Evolutionary conservation across 2,888 invertebrate genomes (phyloP).

Genomic region (Homarus gammarus): DNA sequence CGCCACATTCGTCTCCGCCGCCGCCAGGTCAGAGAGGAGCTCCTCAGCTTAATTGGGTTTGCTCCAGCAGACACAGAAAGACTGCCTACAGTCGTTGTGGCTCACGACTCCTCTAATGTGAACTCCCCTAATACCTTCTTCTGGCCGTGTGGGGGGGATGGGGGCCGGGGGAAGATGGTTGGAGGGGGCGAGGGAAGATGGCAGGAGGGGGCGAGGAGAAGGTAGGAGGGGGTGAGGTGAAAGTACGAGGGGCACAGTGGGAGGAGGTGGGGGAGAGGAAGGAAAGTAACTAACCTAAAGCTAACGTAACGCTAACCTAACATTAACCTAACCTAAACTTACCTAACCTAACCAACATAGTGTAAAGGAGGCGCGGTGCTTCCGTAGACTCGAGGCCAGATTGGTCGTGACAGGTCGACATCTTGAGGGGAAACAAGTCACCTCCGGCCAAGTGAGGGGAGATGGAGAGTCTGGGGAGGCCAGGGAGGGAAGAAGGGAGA

Average conservation of each 20-base stretch:
- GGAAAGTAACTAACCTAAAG: neutral
- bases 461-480: neutral
- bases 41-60: conserved; percentile 41
- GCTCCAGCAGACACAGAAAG: conserved; percentile 11
- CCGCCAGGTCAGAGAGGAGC: conserved; percentile 18
- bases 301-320: neutral
- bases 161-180: neutral
- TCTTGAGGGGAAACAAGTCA: conserved; percentile 59
- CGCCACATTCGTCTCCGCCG: neutral
- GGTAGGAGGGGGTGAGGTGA: neutral
- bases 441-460: conserved; percentile 39
- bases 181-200: neutral
- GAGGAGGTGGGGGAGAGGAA: neutral
- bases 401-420: conserved; percentile 55
- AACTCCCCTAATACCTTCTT: neutral
- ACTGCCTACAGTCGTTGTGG: neutral
- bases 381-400: conserved; percentile 26
- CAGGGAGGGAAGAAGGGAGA: neutral
- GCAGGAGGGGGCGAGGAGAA: neutral
- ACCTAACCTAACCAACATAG: neutral
- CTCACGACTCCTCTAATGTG: neutral
- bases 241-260: neutral
- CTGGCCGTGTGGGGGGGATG: neutral
- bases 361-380: conserved; percentile 2
- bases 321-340: no score